Evolutionary conservation across 2,888 invertebrate genomes (phyloP).

Genomic region (Sipha maydis): DNA sequence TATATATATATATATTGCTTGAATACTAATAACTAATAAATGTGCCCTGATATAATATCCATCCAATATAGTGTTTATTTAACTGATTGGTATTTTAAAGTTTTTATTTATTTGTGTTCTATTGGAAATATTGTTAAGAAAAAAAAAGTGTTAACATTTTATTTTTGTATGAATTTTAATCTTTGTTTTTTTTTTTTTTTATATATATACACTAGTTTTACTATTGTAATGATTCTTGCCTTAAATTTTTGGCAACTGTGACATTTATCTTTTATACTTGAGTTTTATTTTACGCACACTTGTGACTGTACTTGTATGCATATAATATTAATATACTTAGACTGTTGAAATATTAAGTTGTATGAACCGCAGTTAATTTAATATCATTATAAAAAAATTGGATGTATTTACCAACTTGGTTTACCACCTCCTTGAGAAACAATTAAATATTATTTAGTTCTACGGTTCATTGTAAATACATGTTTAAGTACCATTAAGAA

Average conservation of each 20-base stretch:
- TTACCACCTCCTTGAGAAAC: neutral
- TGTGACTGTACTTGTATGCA: neutral
- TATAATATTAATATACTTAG: neutral
- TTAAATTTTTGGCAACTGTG: constrained; percentile 3
- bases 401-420: neutral
- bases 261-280: neutral
- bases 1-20: constrained; percentile 14
- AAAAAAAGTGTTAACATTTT: constrained; percentile 28
- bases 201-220: neutral
- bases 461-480: constrained; percentile 36
- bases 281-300: neutral
- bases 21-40: neutral
- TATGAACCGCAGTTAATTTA: neutral
- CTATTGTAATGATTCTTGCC: constrained; percentile 49
- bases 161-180: constrained; percentile 53
- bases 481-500: constrained; percentile 35
- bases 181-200: constrained; percentile 10
- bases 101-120: constrained; percentile 45
- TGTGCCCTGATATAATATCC: constrained; percentile 46
- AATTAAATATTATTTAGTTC: constrained; percentile 23
- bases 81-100: constrained; percentile 19
- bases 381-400: neutral
- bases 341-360: constrained; percentile 3
- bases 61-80: constrained; percentile 45
- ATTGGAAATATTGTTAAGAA: constrained; percentile 39